Conservation (phyloP, 1,140 invertebrate species). For the Drosophila leontia region DNA sequence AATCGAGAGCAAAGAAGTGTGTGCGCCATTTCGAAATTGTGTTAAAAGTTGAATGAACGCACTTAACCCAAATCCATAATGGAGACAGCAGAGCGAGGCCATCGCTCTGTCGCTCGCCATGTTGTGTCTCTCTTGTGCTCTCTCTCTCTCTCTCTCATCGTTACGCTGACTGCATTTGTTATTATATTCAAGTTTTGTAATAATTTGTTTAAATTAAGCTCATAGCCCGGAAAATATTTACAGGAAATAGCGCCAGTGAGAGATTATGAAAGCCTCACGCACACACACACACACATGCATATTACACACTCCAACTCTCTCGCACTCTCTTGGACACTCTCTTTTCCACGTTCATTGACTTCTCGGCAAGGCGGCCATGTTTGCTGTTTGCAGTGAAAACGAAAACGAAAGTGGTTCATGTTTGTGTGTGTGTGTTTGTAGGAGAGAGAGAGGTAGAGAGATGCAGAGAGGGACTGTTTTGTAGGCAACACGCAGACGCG, state of each 20-base stretch:
- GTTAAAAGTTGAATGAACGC: slow-evolving; percentile 84
- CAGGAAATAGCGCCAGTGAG: slow-evolving; percentile 66
- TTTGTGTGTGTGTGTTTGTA: slow-evolving; percentile 22
- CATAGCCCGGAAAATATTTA: slow-evolving; percentile 69
- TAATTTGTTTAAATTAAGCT: slow-evolving; percentile 78
- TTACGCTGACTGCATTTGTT: slow-evolving; percentile 41
- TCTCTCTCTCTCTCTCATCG: slow-evolving; percentile 5
- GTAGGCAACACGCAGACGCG: slow-evolving; percentile 72
- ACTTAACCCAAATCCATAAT: slow-evolving; percentile 83
- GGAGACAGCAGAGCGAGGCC: slow-evolving; percentile 53
- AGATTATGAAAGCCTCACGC: slow-evolving; percentile 68
- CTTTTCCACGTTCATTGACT: slow-evolving; percentile 74
- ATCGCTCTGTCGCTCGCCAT: slow-evolving; percentile 12
- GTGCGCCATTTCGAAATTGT: slow-evolving; percentile 83
- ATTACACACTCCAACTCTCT: slow-evolving; percentile 35
- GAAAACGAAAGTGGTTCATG: slow-evolving; percentile 81
- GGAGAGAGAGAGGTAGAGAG: not conserved
- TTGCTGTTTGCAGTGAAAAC: slow-evolving; percentile 61
- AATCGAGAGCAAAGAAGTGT: slow-evolving; percentile 63
- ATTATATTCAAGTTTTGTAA: slow-evolving; percentile 76
- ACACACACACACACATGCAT: slow-evolving; percentile 8
- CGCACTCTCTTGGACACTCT: slow-evolving; percentile 22
- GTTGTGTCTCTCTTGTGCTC: not conserved
- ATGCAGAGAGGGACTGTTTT: slow-evolving; percentile 39
- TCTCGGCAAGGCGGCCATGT: slow-evolving; percentile 48